These are phyloP conservation scores for Achatina immaculata DNA, from an alignment of 1,140 invertebrate species.

Conservation along the genomic window DNA sequence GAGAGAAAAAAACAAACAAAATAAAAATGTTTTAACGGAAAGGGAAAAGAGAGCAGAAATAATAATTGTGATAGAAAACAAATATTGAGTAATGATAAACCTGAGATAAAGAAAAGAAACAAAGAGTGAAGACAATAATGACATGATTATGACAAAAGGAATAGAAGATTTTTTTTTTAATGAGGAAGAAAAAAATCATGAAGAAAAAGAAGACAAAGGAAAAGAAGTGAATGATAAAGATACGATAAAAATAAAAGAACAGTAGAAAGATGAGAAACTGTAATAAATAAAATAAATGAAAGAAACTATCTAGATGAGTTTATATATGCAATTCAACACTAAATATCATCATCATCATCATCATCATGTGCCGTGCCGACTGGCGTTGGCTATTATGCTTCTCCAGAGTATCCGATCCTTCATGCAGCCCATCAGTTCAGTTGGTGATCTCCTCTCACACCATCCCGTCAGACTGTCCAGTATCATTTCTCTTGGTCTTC, in stretches of 20 bases:
- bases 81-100: not conserved
- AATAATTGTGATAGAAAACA: not conserved
- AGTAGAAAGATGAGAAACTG: not conserved
- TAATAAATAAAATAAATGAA: not conserved
- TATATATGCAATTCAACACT: too few species aligned
- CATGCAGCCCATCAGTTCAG: too few species aligned
- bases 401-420: too few species aligned
- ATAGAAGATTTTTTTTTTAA: too few species aligned
- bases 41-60: not conserved
- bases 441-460: too few species aligned
- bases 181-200: too few species aligned
- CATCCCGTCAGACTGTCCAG: too few species aligned
- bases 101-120: not conserved
- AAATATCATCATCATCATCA: too few species aligned
- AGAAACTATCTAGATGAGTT: not conserved
- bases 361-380: too few species aligned
- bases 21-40: not conserved
- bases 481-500: too few species aligned
- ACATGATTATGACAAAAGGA: not conserved
- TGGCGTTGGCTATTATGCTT: too few species aligned
- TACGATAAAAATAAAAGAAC: not conserved
- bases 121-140: not conserved
- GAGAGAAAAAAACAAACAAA: not conserved
- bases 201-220: not conserved
- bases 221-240: not conserved